Conservation (phyloP, 2,113 vertebrate species). For the Indicator maculatus region DNA sequence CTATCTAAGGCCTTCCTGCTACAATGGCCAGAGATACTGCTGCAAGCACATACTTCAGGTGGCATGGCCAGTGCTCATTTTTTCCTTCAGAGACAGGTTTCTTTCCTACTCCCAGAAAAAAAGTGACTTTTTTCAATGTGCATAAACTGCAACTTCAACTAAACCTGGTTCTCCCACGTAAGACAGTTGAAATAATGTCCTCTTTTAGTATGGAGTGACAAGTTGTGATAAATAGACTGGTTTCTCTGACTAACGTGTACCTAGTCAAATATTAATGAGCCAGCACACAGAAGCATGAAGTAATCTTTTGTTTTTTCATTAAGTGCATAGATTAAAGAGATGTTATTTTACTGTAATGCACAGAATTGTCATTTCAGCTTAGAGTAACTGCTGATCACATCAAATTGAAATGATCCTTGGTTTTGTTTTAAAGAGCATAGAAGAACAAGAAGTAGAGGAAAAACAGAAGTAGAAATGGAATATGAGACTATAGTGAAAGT, state of each 20-base stretch:
- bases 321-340: constrained; percentile 51
- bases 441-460: constrained; percentile 79
- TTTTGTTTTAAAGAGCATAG: constrained; percentile 80
- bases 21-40: neutral
- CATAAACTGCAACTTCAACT: neutral
- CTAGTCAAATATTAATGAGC: constrained; percentile 37
- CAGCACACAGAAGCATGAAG: constrained; percentile 31
- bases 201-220: constrained; percentile 2
- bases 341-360: constrained; percentile 65
- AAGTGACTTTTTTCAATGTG: neutral
- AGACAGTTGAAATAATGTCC: neutral
- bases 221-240: constrained; percentile 16
- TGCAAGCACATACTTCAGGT: neutral
- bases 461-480: constrained; percentile 78
- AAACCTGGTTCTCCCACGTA: neutral
- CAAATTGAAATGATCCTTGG: constrained; percentile 75
- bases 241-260: constrained; percentile 9
- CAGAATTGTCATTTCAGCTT: constrained; percentile 70
- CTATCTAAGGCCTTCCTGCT: neutral
- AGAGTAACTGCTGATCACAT: constrained; percentile 64
- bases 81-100: neutral
- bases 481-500: constrained; percentile 78
- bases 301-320: constrained; percentile 51
- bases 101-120: neutral
- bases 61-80: neutral